A percentile compares a stretch with the other conserved stretches of the same genome.
phyloP scores from a whole-genome alignment of 2,888 invertebrate species.

The Tanypteryx hageni region DNA sequence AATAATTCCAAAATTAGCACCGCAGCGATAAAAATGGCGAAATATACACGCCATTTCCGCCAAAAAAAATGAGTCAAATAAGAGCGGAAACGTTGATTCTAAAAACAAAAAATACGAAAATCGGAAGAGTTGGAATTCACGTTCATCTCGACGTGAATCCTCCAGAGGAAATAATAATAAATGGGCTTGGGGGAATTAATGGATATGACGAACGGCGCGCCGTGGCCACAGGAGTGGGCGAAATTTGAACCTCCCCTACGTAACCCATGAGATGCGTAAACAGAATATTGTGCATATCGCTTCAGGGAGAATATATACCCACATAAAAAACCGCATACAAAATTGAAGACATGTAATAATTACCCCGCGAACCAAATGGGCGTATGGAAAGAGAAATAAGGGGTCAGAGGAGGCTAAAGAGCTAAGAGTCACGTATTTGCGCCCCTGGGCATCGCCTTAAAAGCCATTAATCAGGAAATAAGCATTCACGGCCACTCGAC shows the following conservation, averaged over 20 bases:
- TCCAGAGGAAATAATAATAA: no score
- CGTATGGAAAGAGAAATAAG: not conserved
- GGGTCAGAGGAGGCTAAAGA: not conserved
- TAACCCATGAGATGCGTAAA: not conserved
- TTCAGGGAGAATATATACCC: not conserved
- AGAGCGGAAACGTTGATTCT: no score
- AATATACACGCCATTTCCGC: no score
- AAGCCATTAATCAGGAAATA: not conserved
- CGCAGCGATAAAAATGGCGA: no score
- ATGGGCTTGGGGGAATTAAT: not conserved
- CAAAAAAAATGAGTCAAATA: no score
- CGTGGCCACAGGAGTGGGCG: not conserved
- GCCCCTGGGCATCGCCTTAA: not conserved
- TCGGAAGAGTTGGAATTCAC: no score
- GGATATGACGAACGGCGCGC: not conserved
- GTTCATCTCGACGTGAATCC: no score
- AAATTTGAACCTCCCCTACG: not conserved
- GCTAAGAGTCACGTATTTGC: slow-evolving; percentile 2
- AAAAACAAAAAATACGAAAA: no score
- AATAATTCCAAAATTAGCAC: no score
- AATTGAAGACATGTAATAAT: no score
- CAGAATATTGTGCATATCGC: not conserved
- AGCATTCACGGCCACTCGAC: not conserved
- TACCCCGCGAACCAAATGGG: no score
- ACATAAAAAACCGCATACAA: no score